Conservation (phyloP, 2,888 invertebrate species). For the Gisinianus flammeolus region DNA sequence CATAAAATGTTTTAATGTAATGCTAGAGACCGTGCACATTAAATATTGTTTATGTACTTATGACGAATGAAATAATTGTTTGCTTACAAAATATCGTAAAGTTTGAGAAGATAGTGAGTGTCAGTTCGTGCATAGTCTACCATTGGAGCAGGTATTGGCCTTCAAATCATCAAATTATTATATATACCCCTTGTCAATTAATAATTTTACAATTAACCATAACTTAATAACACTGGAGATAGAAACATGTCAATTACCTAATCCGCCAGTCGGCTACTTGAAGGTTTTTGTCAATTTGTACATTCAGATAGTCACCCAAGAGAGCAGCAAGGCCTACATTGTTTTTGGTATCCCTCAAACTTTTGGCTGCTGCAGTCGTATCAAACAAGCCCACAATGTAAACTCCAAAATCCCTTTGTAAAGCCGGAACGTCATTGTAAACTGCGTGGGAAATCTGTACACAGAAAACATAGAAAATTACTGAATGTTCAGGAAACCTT, state of each 20-base stretch:
- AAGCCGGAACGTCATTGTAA: conserved; percentile 84
- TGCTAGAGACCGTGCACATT: too few relatives aligned
- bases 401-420: conserved; percentile 91
- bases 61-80: too few relatives aligned
- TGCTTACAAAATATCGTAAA: conserved; percentile 77
- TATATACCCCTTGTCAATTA: too few relatives aligned
- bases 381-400: conserved; percentile 97
- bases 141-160: conserved; percentile 65
- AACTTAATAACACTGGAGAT: too few relatives aligned
- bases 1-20: too few relatives aligned
- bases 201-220: too few relatives aligned
- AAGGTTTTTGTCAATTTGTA: conserved; percentile 84
- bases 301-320: conserved; percentile 75
- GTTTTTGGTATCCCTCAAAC: conserved; percentile 68
- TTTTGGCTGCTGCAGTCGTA: conserved; percentile 81
- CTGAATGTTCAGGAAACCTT: too few relatives aligned
- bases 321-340: conserved; percentile 74
- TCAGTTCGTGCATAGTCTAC: conserved; percentile 81
- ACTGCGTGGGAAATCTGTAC: conserved; percentile 87
- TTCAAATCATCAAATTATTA: conserved; percentile 55
- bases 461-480: too few relatives aligned
- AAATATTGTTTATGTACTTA: too few relatives aligned
- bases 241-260: conserved; percentile 61
- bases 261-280: conserved; percentile 96
- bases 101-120: conserved; percentile 90